phyloP scores from a whole-genome alignment of 2,888 invertebrate genomes.

The Mimas tiliae region DNA sequence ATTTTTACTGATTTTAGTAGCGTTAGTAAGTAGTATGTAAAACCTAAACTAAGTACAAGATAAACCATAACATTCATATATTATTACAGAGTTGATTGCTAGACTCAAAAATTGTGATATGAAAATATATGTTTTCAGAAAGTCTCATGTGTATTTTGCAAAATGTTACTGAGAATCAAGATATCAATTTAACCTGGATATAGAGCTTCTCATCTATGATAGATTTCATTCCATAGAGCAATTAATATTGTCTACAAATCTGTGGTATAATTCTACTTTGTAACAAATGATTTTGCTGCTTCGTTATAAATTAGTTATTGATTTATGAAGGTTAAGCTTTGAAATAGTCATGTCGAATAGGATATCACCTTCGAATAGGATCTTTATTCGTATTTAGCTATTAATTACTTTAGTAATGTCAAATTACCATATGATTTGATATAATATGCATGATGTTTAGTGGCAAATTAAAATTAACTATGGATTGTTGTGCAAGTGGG shows the following conservation, averaged over 20 bases:
- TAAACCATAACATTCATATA: conserved; percentile 3
- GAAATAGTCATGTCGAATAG: no score
- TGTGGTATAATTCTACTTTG: not conserved
- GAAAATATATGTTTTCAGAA: not conserved
- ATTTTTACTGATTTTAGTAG: not conserved
- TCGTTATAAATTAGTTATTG: not conserved
- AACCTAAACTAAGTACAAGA: conserved; percentile 2
- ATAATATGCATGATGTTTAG: no score
- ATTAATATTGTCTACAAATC: not conserved
- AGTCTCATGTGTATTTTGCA: conserved; percentile 19
- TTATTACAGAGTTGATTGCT: not conserved
- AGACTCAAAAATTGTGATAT: conserved; percentile 9
- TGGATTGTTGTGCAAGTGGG: no score
- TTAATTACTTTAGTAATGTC: no score
- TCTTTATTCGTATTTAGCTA: no score
- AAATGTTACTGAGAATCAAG: conserved; percentile 32
- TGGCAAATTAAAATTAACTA: no score
- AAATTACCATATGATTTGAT: no score
- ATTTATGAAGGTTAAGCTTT: no score
- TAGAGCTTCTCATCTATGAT: not conserved
- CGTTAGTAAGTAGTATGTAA: not conserved
- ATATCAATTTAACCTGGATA: not conserved
- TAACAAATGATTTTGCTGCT: not conserved
- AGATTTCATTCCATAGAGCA: not conserved
- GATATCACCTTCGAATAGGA: no score